These are phyloP conservation scores for Gadopsis bispinosus DNA, from an alignment of 2,797 vertebrate genomes.

Conservation along the genomic window DNA sequence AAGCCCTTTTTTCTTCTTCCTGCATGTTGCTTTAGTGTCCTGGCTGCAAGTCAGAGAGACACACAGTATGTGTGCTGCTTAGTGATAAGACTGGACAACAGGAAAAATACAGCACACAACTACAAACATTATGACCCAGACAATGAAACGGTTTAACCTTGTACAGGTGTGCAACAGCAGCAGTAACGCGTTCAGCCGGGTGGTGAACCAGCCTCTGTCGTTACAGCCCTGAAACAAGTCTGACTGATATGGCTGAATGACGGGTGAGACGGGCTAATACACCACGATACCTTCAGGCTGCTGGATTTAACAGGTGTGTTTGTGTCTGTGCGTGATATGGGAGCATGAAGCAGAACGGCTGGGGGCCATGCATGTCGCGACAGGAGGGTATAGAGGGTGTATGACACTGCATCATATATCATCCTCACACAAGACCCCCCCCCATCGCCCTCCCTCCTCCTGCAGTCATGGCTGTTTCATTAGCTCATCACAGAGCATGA, in stretches of 20 bases:
- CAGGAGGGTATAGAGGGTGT: slow-evolving; percentile 48
- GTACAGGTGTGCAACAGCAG: slow-evolving; percentile 51
- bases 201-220: slow-evolving; percentile 58
- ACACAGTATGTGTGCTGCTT: slow-evolving; percentile 11
- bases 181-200: slow-evolving; percentile 56
- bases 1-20: slow-evolving; percentile 10
- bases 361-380: slow-evolving; percentile 57
- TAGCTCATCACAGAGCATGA: slow-evolving; percentile 57
- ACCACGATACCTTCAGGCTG: slow-evolving; percentile 46
- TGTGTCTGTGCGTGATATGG: slow-evolving; percentile 25
- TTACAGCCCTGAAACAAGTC: slow-evolving; percentile 48
- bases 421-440: not conserved
- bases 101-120: slow-evolving; percentile 32
- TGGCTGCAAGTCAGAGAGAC: slow-evolving; percentile 39
- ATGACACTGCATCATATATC: slow-evolving; percentile 68
- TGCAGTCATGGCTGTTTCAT: slow-evolving; percentile 74
- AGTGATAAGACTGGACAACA: slow-evolving; percentile 13
- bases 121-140: slow-evolving; percentile 45
- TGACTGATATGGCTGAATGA: slow-evolving; percentile 64
- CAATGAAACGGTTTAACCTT: slow-evolving; percentile 41
- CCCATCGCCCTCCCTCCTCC: slow-evolving; percentile 8
- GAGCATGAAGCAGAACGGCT: slow-evolving; percentile 45
- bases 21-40: slow-evolving; percentile 36
- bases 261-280: slow-evolving; percentile 59
- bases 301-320: slow-evolving; percentile 72